Evolutionary conservation across 92 coral and sea anemone genomes (phyloP).

Genomic region (Epizoanthus fatuus): DNA sequence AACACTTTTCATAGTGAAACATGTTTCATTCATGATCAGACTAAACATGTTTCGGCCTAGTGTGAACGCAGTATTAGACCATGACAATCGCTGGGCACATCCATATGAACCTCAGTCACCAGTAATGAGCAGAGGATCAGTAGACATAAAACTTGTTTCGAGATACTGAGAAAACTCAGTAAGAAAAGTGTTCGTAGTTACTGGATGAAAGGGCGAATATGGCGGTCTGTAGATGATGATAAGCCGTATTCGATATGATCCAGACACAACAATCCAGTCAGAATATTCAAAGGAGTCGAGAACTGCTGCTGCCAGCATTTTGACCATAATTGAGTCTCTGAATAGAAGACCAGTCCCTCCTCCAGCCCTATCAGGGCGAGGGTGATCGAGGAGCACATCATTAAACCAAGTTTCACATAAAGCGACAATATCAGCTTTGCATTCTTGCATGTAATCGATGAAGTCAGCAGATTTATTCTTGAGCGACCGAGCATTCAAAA

Average conservation of each 20-base stretch:
- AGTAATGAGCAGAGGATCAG: too few relatives aligned
- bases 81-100: too few relatives aligned
- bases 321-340: slow-evolving; percentile 53
- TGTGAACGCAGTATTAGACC: too few relatives aligned
- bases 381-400: slow-evolving; percentile 28
- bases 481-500: too few relatives aligned
- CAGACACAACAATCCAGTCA: slow-evolving; percentile 56
- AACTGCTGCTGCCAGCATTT: slow-evolving; percentile 32
- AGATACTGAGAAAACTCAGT: slow-evolving; percentile 27
- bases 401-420: too few relatives aligned
- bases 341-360: slow-evolving; percentile 57
- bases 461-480: too few relatives aligned
- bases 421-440: too few relatives aligned
- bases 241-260: slow-evolving; percentile 44
- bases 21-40: too few relatives aligned
- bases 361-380: slow-evolving; percentile 40
- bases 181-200: slow-evolving; percentile 16
- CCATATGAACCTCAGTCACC: too few relatives aligned
- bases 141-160: background rate
- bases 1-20: too few relatives aligned
- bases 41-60: too few relatives aligned
- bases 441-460: too few relatives aligned
- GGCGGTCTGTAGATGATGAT: slow-evolving; percentile 48
- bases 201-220: slow-evolving; percentile 39
- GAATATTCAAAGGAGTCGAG: slow-evolving; percentile 42